These are phyloP conservation scores for Magallana gigas DNA, from an alignment of 1,140 invertebrate genomes.

Conservation along the genomic window DNA sequence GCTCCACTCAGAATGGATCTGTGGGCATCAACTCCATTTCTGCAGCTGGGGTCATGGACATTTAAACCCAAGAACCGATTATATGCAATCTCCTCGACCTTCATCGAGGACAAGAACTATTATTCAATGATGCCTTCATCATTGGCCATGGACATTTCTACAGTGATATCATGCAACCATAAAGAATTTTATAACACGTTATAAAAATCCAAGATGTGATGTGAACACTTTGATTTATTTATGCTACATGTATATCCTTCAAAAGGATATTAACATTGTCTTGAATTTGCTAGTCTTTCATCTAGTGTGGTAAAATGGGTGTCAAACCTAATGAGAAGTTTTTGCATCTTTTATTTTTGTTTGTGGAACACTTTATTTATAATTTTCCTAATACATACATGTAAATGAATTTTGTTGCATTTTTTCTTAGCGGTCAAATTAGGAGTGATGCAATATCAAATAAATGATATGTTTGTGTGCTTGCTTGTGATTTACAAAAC, in stretches of 20 bases:
- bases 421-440: too few relatives aligned
- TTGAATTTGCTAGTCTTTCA: conserved; percentile 5
- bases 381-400: too few relatives aligned
- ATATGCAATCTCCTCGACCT: too few relatives aligned
- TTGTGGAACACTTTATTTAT: too few relatives aligned
- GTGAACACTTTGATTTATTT: background rate
- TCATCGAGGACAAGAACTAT: background rate
- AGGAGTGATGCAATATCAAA: too few relatives aligned
- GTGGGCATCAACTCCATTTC: conserved; percentile 15
- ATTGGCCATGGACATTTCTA: background rate
- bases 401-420: too few relatives aligned
- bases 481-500: too few relatives aligned
- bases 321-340: background rate
- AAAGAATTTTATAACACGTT: background rate
- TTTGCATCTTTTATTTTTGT: background rate
- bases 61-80: background rate
- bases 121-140: too few relatives aligned
- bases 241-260: background rate
- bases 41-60: conserved; percentile 18
- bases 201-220: background rate
- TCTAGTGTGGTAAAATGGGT: background rate
- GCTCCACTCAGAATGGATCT: conserved; percentile 15
- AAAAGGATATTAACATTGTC: background rate
- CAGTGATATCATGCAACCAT: background rate
- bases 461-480: too few relatives aligned